A percentile compares a stretch with the other conserved stretches of the same genome.
These are phyloP conservation scores for Drosophila sturtevanti DNA, from an alignment of 1,140 invertebrate species.

Conservation along the genomic window DNA sequence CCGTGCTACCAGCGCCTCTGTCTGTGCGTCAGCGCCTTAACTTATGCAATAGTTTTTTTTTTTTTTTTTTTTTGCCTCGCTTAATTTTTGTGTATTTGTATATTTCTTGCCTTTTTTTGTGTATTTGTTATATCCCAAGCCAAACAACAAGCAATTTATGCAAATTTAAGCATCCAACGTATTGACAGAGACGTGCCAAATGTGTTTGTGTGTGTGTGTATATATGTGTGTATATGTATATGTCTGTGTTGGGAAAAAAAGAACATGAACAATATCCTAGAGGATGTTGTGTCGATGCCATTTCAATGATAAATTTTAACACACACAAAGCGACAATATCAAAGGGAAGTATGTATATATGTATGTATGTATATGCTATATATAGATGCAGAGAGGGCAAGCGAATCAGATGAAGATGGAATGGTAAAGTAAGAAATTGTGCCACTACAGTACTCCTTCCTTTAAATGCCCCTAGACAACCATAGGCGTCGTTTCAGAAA, in stretches of 20 bases:
- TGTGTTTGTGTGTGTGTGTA: constrained; percentile 2
- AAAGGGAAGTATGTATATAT: constrained; percentile 24
- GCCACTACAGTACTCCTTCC: not conserved
- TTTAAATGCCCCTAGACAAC: not conserved
- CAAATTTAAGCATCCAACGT: constrained; percentile 60
- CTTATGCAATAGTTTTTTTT: constrained; percentile 45
- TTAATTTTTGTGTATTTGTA: not conserved
- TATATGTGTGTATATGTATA: not conserved
- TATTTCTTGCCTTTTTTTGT: not conserved
- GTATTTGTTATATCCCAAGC: not conserved
- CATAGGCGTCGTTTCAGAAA: not conserved
- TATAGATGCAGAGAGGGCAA: not conserved
- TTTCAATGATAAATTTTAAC: constrained; percentile 67
- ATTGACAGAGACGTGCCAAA: constrained; percentile 59
- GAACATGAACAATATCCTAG: constrained; percentile 30
- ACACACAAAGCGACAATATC: constrained; percentile 32
- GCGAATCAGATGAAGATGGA: constrained; percentile 13
- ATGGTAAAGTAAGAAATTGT: constrained; percentile 8
- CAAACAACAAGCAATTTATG: constrained; percentile 66
- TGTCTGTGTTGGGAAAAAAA: constrained; percentile 17
- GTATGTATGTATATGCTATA: not conserved
- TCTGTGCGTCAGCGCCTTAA: constrained; percentile 33
- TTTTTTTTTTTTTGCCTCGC: not conserved
- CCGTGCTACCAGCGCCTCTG: constrained; percentile 1
- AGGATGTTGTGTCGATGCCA: constrained; percentile 57